phyloP scores from a whole-genome alignment of 64 coral and sea anemone species.

The Stichodactyla helianthus region DNA sequence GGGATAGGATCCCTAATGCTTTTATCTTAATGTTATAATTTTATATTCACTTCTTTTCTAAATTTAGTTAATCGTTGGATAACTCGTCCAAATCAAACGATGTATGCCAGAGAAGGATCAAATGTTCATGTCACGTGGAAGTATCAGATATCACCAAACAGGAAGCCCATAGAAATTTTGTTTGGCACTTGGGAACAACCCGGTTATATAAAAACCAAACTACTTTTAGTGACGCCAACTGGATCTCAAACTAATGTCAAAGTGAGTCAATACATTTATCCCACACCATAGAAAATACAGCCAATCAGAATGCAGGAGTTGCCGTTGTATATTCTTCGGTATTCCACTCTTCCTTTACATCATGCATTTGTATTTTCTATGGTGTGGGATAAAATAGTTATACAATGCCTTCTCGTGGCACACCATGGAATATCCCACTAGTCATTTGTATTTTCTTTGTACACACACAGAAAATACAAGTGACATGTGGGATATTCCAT shows the following conservation, averaged over 20 bases:
- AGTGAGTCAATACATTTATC: not conserved
- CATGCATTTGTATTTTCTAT: no score
- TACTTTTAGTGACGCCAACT: not conserved
- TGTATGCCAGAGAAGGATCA: not conserved
- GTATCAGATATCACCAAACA: not conserved
- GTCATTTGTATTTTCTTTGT: no score
- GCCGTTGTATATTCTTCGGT: not conserved
- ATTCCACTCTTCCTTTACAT: not conserved
- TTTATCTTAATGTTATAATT: not conserved
- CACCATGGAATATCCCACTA: no score
- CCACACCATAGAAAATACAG: not conserved
- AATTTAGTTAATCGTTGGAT: not conserved
- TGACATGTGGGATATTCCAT: no score
- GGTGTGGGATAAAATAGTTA: no score
- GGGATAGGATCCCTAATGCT: not conserved
- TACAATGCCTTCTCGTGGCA: no score
- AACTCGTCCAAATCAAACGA: not conserved
- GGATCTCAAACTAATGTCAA: not conserved
- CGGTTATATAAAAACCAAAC: not conserved
- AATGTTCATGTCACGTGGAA: not conserved
- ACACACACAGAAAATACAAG: no score
- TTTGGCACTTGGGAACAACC: slow-evolving; percentile 4
- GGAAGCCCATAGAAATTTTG: not conserved
- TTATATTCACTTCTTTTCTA: not conserved
- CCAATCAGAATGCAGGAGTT: not conserved